Base-by-base conservation (phyloP, 2,113 vertebrate genomes). In the Vulpes lagopus region DNA sequence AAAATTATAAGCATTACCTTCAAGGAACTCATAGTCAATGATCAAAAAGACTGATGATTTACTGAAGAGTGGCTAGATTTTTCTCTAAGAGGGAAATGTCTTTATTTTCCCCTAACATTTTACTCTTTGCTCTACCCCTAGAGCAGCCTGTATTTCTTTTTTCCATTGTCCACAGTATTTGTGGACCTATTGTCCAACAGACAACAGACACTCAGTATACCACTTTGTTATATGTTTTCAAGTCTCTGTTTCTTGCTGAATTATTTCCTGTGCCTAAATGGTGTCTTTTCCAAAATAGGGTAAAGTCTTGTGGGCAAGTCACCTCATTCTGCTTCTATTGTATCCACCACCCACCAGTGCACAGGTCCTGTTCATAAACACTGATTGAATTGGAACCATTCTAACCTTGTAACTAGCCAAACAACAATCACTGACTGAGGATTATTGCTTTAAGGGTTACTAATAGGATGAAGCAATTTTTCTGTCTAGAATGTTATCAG, bases 381-480 rank as follows among this genome's bases (percentile, higher is more conserved):
- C 3, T 59, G 76, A 53, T n/a, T 91, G 12, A 8, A 23, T 1
- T 25, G 23, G 59, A 67, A 53, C 30, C 25, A 35, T 27, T 83
- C 60, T 60, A 51, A 59, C 60, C 59, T 49, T 43, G 20, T 69
- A 59, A 83, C n/a, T 60, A 76, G 91, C 35, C 76, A 38, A 51
- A 62, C 53, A 79, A 43, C 20, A 32, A 71, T 32, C 25, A 19
- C 32, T 55, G 69, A 53, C 78, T 73, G 51, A 62, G 67, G 55
- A 79, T 30, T 60, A 22, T 20, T 43, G 43, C 38, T 25, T 83
- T 35, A 65, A 62, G 74, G n/a, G 38, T 17, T 17, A 49, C 60
- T 83, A 88, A 83, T 16, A 59, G 43, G 60, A 19, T 91, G 82
- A 96, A 78, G 82, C 87, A 64, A 57, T 94, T 83, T 69, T 65